These are phyloP conservation scores for Lipophrys pholis DNA, from an alignment of 2,113 vertebrate species.

Conservation along the genomic window DNA sequence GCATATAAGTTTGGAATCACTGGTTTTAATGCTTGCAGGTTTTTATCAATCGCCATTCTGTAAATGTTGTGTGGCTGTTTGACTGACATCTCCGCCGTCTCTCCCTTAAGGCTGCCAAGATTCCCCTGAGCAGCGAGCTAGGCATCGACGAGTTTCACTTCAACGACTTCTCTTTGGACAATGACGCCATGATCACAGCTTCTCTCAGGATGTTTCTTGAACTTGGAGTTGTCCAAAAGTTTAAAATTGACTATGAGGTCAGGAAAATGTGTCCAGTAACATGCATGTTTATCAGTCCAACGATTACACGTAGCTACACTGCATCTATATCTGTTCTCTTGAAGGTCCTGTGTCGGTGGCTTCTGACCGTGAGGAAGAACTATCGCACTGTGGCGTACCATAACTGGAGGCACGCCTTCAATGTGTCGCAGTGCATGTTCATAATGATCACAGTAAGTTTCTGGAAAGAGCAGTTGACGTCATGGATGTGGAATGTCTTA, in stretches of 20 bases:
- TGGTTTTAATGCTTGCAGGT: too few relatives aligned
- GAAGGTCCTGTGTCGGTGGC: conserved; percentile 86
- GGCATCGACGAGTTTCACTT: conserved; percentile 86
- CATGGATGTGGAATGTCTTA: background rate
- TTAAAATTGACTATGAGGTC: conserved; percentile 87
- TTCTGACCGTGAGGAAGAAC: conserved; percentile 87
- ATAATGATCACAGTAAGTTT: conserved; percentile 84
- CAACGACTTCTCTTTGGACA: conserved; percentile 87
- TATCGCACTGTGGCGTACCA: conserved; percentile 86
- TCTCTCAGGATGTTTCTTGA: conserved; percentile 86
- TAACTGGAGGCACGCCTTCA: conserved; percentile 88
- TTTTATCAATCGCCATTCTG: background rate
- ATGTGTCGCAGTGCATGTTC: conserved; percentile 88
- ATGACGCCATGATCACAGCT: conserved; percentile 85
- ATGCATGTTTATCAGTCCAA: background rate
- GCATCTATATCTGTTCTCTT: background rate
- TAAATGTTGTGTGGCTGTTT: background rate
- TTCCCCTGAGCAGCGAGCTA: conserved; percentile 83
- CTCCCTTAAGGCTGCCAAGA: conserved; percentile 82
- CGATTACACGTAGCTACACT: background rate
- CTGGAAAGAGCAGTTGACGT: background rate
- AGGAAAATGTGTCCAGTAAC: conserved; percentile 13
- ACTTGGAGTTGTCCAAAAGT: conserved; percentile 84
- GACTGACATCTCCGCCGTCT: conserved; percentile 54
- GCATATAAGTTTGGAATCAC: too few relatives aligned